Base-by-base conservation (phyloP, 2,797 vertebrate species). In the Hybognathus amarus region DNA sequence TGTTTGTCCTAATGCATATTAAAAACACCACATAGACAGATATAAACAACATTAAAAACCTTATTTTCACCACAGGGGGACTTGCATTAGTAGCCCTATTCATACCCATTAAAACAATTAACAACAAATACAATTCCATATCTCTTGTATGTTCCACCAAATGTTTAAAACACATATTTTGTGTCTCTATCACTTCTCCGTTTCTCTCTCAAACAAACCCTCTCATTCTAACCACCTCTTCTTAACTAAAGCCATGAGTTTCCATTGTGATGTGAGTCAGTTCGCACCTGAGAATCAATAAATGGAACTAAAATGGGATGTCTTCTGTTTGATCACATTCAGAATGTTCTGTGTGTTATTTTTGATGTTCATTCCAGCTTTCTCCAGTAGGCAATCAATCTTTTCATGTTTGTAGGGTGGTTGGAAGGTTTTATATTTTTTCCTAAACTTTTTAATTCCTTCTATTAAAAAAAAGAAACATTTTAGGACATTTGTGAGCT, bases 291-390 rank as follows among this genome's bases (percentile, higher is more conserved):
- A 30, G 17, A 52, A 73, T 73, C 27, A 20, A 52, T 17, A 22
- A 33, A 33, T 20, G 27, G 27, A 73, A 73, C 0, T 1, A 73
- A 11, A 24, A 9, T 71, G 24, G 2, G 1, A 13, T 5, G 20
- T 6, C 33, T 45, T 80, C 13, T 4, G 5, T 3, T 73, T 5
- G 5, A 81, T 79, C 45, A 54, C 83, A n/a, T 7, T 12, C 42
- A 84, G 61, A n/a, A 79, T 8, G 2, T 67, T 38, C 3, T n/a
- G 33, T 18, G 56, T 79, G 45, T 63, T 79, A 18, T 74, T 45
- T 66, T 11, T 79, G 45, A 79, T 66, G 83, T 79, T 84, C 33
- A 63, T 3, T 45, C 15, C 20, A 17, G 82, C 76, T 79, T 71
- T 79, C 17, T 79, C 30, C 75, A 78, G 8, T 12, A 83, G 74